Conservation (phyloP, 2,888 invertebrate genomes). For the Thymelicus acteon region DNA sequence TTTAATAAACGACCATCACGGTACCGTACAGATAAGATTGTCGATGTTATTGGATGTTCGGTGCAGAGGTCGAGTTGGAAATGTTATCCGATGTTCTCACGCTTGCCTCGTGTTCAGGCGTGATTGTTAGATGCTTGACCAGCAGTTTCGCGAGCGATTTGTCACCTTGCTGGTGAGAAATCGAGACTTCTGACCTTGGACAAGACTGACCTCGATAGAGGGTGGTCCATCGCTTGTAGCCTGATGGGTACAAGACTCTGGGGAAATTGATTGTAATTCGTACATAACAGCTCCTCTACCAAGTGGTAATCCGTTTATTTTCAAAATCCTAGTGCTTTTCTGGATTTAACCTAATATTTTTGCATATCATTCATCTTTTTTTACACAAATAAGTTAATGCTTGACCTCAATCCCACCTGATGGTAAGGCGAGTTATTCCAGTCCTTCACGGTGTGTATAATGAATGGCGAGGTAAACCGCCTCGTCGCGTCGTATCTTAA, state of each 20-base stretch:
- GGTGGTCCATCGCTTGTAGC: slow-evolving; percentile 22
- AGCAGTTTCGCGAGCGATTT: slow-evolving; percentile 69
- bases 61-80: slow-evolving; percentile 58
- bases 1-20: neutral
- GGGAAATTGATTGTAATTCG: neutral
- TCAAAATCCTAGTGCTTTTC: too few relatives aligned
- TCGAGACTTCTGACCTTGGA: slow-evolving; percentile 36
- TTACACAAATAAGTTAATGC: too few relatives aligned
- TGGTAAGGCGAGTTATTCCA: too few relatives aligned
- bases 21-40: slow-evolving; percentile 44
- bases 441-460: too few relatives aligned
- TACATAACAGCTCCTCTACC: neutral
- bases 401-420: too few relatives aligned
- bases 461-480: too few relatives aligned
- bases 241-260: slow-evolving; percentile 1
- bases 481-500: too few relatives aligned
- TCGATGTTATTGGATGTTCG: slow-evolving; percentile 50
- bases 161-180: slow-evolving; percentile 54
- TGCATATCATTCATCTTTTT: too few relatives aligned
- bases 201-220: slow-evolving; percentile 31
- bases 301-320: too few relatives aligned
- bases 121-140: slow-evolving; percentile 58
- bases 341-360: too few relatives aligned
- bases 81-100: slow-evolving; percentile 74
- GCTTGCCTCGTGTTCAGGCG: slow-evolving; percentile 65